Percentiles rank a stretch among this genome's conserved stretches.
Evolutionary conservation across 2,113 vertebrate species (phyloP).

Genomic region (Oreochromis aureus): DNA sequence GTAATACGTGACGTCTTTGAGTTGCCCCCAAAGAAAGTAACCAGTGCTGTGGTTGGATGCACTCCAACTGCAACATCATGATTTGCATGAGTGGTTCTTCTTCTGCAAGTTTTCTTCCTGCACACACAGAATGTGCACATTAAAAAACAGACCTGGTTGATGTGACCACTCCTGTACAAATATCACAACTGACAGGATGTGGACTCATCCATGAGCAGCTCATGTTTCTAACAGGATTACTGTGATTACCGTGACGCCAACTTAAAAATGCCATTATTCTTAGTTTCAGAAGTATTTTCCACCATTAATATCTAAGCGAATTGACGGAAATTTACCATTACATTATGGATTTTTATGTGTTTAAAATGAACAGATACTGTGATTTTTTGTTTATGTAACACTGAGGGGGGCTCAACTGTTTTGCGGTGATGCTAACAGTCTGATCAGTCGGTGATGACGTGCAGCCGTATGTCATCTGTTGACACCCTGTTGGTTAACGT

Average conservation of each 20-base stretch:
- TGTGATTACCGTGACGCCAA: background rate
- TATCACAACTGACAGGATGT: background rate
- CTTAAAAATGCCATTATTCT: background rate
- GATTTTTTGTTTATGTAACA: background rate
- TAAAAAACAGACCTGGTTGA: background rate
- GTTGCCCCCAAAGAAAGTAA: background rate
- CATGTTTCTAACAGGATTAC: background rate
- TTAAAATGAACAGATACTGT: background rate
- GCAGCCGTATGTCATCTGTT: background rate
- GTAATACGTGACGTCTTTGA: background rate
- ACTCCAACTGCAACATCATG: background rate
- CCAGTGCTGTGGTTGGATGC: too few relatives aligned
- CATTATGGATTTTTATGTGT: accelerated
- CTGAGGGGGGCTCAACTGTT: background rate
- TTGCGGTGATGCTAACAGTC: background rate
- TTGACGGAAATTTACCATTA: background rate
- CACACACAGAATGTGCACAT: background rate
- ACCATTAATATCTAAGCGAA: background rate
- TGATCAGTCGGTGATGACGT: background rate
- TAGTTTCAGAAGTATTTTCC: background rate
- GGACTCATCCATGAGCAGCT: background rate
- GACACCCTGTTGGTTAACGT: slow-evolving; percentile 1
- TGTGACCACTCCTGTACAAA: background rate
- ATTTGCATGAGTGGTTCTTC: background rate
- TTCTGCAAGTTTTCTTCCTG: background rate